Evolutionary conservation across 2,797 vertebrate genomes (phyloP), one percentile per base, ranked within the genome.

Genomic region (Monodelphis domestica): DNA sequence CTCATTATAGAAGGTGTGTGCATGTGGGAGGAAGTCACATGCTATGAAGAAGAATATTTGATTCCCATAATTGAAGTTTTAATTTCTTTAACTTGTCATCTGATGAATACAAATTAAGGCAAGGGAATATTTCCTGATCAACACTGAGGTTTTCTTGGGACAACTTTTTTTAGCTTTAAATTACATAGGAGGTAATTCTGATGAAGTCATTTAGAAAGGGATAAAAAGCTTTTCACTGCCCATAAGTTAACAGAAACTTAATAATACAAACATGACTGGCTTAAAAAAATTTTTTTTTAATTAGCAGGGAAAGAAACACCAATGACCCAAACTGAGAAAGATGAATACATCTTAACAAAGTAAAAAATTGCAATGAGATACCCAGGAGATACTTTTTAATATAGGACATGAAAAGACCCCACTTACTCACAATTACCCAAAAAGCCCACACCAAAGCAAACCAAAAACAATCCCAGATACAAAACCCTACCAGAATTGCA

Each of bases 301-400:
- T n/a, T n/a, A 95, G 63, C 30, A 90, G 89, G n/a, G 91, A 91
- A 57, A 63, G 24, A n/a, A 87, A 88, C 1, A 21, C 90, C 63
- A 52, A 93, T 0, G 28, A 78, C 56, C 33, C 14, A 9, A 30
- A 29, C 52, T 53, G 29, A 26, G 54, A 4, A 7, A 52, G 45
- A 0, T 9, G 0, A 1, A 26, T 10, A 17, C 30, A 12, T 54
- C 0, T 59, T 29, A 12, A 45, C 53, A 12, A 52, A 89, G 15
- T 15, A 15, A 0, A n/a, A 14, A 5, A 0, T 5, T 17, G 7
- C 26, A 2, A 17, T 9, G 17, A 0, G 9, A 21, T 28, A 54
- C 45, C 30, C 45, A 89, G 87, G 70, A 90, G 87, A 4, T 30
- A 0, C 12, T 54, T 33, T 88, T 38, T 84, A 4, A 56, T 96